Percentiles rank a stretch among this genome's conserved stretches.
These are phyloP conservation scores for Hiodon alosoides DNA, from an alignment of 2,113 vertebrate species.

Conservation along the genomic window DNA sequence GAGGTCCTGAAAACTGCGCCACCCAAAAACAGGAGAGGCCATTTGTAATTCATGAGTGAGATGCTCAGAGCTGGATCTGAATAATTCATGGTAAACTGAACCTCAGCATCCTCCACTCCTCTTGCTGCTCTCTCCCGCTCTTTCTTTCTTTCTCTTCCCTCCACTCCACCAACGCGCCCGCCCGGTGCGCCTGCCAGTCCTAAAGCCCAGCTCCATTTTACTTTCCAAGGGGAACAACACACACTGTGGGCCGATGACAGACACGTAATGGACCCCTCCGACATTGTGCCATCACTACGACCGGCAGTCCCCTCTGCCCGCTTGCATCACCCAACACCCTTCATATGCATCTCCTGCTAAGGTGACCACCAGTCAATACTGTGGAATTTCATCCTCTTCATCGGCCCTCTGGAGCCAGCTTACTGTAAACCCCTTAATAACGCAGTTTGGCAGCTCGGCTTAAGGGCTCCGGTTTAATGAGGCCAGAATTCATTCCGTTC, in stretches of 20 bases:
- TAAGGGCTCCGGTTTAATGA: slow-evolving; percentile 23
- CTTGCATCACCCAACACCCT: not conserved
- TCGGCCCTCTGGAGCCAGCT: not conserved
- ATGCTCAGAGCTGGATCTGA: slow-evolving; percentile 13
- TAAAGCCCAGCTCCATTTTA: too few species aligned
- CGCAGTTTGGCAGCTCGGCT: not conserved
- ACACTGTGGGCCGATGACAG: too few species aligned
- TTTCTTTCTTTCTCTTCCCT: not conserved
- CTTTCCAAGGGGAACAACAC: too few species aligned
- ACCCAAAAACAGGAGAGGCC: slow-evolving; percentile 1
- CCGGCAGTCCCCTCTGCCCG: not conserved
- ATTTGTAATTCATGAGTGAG: slow-evolving; percentile 18
- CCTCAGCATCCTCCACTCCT: not conserved
- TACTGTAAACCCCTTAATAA: slow-evolving; percentile 19
- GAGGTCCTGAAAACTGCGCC: not conserved
- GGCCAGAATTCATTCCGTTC: slow-evolving; percentile 2
- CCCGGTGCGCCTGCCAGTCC: too few species aligned
- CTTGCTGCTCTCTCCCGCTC: not conserved
- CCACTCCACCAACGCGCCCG: not conserved
- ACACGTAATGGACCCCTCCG: too few species aligned
- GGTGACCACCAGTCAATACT: not conserved
- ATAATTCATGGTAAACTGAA: slow-evolving; percentile 27
- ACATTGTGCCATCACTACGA: too few species aligned
- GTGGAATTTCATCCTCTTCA: not conserved
- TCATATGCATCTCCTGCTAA: not conserved